Evolutionary conservation across 2,888 invertebrate genomes (phyloP).

Genomic region (Sphaeridia pumilis): DNA sequence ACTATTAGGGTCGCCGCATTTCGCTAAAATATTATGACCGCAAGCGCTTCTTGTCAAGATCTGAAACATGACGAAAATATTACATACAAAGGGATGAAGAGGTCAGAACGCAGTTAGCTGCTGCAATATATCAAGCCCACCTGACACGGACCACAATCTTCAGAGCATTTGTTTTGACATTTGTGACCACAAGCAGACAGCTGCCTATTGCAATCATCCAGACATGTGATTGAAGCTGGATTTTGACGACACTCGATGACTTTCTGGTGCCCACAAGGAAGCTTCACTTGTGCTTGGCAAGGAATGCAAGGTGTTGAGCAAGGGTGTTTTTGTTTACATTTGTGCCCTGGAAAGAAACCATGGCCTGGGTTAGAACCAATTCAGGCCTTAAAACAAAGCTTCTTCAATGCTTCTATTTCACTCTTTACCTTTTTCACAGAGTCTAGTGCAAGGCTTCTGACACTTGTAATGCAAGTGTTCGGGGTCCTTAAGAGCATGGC

Average conservation of each 20-base stretch:
- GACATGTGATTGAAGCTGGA: background rate
- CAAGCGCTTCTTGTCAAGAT: too few species aligned
- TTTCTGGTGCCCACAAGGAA: conserved; percentile 36
- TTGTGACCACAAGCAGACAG: conserved; percentile 9
- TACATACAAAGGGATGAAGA: too few species aligned
- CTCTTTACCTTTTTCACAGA: conserved; percentile 17
- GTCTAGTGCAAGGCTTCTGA: conserved; percentile 17
- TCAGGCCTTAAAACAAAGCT: background rate
- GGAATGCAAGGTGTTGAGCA: conserved; percentile 21
- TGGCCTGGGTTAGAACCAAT: background rate
- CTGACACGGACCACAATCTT: conserved; percentile 19
- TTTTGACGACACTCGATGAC: conserved; percentile 18
- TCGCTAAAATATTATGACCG: conserved; percentile 1
- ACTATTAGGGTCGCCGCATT: background rate
- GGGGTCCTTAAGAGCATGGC: too few species aligned
- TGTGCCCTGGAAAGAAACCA: conserved; percentile 15
- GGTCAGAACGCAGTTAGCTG: too few species aligned
- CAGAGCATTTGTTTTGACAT: conserved; percentile 15
- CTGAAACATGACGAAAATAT: too few species aligned
- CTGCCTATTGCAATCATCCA: background rate
- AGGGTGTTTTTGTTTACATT: conserved; percentile 13
- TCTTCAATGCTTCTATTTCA: background rate
- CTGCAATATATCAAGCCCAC: too few species aligned
- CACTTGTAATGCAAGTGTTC: conserved; percentile 42
- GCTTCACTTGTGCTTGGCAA: conserved; percentile 23